Conservation (phyloP, 2,888 invertebrate genomes). For the Mythimna pallens region DNA sequence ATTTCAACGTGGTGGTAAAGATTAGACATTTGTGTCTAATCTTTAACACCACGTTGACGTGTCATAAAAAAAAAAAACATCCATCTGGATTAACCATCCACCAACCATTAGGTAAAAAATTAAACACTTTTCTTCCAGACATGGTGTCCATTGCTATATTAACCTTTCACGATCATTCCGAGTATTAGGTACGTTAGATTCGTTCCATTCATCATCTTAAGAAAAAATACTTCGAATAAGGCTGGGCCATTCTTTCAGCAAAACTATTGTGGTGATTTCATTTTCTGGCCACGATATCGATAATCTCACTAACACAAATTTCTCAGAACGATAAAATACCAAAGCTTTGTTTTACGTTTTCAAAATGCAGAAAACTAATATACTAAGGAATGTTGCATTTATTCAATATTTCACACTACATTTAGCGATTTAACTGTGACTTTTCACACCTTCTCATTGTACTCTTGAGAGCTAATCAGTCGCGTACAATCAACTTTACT, state of each 20-base stretch:
- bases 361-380: conserved; percentile 50
- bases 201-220: neutral
- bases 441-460: conserved; percentile 73
- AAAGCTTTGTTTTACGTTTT: conserved; percentile 46
- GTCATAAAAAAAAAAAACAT: too few species aligned
- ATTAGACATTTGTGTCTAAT: too few species aligned
- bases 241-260: neutral
- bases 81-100: too few species aligned
- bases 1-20: too few species aligned
- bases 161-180: neutral
- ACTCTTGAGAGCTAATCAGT: conserved; percentile 58
- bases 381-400: conserved; percentile 61
- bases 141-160: neutral
- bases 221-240: neutral
- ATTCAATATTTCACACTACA: conserved; percentile 74
- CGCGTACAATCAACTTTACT: conserved; percentile 52
- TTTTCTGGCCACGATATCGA: neutral
- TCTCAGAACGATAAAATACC: conserved; percentile 37
- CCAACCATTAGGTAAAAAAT: too few species aligned
- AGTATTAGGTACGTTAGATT: neutral
- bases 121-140: too few species aligned
- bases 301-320: conserved; percentile 15
- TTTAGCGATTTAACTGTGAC: conserved; percentile 71
- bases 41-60: too few species aligned
- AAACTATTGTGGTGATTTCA: conserved; percentile 19